Percentiles rank a stretch among this genome's conserved stretches.
These are phyloP conservation scores for Hypomesus transpacificus DNA, from an alignment of 2,113 vertebrate species.

Conservation along the genomic window DNA sequence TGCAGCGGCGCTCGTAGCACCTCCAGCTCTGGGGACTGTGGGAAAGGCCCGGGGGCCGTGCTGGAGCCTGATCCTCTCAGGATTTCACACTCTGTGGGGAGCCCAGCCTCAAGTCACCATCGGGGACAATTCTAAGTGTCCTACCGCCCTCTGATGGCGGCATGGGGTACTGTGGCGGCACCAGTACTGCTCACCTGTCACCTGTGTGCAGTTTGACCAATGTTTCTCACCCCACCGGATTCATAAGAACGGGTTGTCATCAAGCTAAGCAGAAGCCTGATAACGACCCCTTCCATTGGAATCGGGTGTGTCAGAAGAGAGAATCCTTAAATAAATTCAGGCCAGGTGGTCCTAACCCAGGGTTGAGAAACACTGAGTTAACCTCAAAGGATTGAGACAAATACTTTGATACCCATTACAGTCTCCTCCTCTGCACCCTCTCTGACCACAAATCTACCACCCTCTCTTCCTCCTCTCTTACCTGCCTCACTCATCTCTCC, in stretches of 20 bases:
- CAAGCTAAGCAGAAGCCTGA: too few relatives aligned
- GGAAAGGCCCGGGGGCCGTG: neutral
- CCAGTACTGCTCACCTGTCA: neutral
- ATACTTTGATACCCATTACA: neutral
- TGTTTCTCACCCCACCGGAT: too few relatives aligned
- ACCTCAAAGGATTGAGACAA: too few relatives aligned
- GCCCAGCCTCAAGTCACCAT: neutral
- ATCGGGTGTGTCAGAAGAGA: too few relatives aligned
- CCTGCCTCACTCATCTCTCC: slow-evolving; percentile 10
- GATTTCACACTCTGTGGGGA: neutral
- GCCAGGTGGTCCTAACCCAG: neutral
- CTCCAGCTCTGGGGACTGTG: neutral
- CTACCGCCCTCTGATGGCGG: slow-evolving; percentile 27
- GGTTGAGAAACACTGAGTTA: too few relatives aligned
- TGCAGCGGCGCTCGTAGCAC: neutral
- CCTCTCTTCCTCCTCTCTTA: neutral
- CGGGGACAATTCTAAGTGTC: slow-evolving; percentile 1
- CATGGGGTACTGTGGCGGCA: neutral
- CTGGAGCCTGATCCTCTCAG: neutral
- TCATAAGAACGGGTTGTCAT: too few relatives aligned
- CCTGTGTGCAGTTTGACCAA: too few relatives aligned
- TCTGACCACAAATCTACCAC: slow-evolving; percentile 26
- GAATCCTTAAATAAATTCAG: too few relatives aligned
- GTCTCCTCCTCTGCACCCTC: slow-evolving; percentile 8
- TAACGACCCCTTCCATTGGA: too few relatives aligned